Percentiles rank a stretch among this genome's conserved stretches.
phyloP scores from a whole-genome alignment of 2,888 invertebrate genomes.

The Ptychoptera contaminata region DNA sequence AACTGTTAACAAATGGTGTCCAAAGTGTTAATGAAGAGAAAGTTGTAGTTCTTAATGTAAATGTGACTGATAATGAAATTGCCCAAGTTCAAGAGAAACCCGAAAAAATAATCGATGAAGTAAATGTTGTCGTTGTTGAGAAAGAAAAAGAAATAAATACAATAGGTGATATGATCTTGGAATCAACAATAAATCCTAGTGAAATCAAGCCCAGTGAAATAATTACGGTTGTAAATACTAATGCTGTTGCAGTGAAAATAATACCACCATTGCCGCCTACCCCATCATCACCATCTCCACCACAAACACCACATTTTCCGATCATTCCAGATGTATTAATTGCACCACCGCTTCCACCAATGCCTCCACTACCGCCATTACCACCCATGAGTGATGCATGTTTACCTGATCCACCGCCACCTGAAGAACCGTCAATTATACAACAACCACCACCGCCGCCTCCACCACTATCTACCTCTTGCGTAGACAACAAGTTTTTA shows the following conservation, averaged over 20 bases:
- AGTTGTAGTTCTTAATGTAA: background rate
- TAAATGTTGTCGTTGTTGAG: background rate
- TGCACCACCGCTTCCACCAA: constrained; percentile 8
- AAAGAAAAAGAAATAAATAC: background rate
- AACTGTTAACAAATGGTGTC: background rate
- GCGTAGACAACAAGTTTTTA: constrained; percentile 17
- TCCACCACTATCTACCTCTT: constrained; percentile 22
- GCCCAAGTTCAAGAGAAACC: background rate
- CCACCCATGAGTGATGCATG: background rate
- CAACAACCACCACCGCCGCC: constrained; percentile 17
- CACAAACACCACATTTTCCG: constrained; percentile 8
- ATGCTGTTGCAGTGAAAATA: too few species aligned
- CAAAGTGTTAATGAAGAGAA: background rate
- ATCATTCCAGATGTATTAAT: too few species aligned
- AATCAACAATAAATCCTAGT: background rate
- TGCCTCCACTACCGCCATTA: constrained; percentile 1
- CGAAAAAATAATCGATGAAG: background rate
- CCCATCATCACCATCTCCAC: constrained; percentile 8
- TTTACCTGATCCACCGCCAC: constrained; percentile 6
- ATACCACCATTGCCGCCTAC: constrained; percentile 11
- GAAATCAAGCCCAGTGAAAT: too few species aligned
- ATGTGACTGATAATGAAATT: background rate
- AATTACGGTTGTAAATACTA: background rate
- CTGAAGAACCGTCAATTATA: constrained; percentile 14
- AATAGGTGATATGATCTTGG: background rate